Percentiles rank a stretch among this genome's conserved stretches.
Conservation (phyloP, 2,888 invertebrate genomes). For the Xestia ashworthii region DNA sequence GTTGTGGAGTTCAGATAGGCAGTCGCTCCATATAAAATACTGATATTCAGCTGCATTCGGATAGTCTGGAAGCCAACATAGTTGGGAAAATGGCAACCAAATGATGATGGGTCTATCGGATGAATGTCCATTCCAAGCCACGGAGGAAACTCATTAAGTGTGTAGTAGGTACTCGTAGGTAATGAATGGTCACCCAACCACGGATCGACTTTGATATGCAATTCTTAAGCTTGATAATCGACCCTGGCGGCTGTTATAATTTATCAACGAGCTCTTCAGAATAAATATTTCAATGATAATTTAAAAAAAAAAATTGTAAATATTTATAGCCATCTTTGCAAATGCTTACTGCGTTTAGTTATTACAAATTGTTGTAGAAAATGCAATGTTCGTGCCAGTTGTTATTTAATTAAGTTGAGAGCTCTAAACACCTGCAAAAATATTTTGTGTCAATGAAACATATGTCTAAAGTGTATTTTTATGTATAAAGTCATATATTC, state of each 20-base stretch:
- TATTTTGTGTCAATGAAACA: too few relatives aligned
- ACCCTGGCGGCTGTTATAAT: background rate
- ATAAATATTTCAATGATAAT: background rate
- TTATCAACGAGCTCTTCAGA: background rate
- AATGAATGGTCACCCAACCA: too few relatives aligned
- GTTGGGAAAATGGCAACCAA: too few relatives aligned
- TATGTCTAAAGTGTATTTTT: too few relatives aligned
- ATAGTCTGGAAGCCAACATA: too few relatives aligned
- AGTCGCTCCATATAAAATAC: too few relatives aligned
- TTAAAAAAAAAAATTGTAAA: background rate
- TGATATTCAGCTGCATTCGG: too few relatives aligned
- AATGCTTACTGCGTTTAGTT: conserved; percentile 34
- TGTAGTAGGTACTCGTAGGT: too few relatives aligned
- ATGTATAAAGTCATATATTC: background rate
- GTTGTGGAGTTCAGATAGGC: too few relatives aligned
- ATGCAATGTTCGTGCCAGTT: background rate
- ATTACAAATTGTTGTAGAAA: background rate
- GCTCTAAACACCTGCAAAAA: background rate
- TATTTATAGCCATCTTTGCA: conserved; percentile 15
- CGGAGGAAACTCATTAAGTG: background rate
- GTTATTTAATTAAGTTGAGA: background rate
- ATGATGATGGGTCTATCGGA: too few relatives aligned
- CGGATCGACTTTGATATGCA: background rate
- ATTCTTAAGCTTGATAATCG: background rate
- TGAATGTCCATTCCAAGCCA: background rate